Evolutionary conservation across 2,888 invertebrate genomes (phyloP).

Genomic region (Synanthedon myopaeformis): DNA sequence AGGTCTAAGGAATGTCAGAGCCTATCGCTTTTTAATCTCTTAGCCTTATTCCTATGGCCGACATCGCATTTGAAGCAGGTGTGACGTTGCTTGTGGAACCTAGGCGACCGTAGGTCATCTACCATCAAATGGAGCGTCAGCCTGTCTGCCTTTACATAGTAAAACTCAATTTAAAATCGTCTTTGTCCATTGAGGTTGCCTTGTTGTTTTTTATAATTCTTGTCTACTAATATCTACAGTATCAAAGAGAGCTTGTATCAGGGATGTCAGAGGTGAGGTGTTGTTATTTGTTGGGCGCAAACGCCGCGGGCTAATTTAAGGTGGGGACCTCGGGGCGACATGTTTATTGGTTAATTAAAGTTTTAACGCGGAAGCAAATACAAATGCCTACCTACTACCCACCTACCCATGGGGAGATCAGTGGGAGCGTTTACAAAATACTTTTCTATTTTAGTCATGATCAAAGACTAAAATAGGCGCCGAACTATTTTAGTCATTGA

Average conservation of each 20-base stretch:
- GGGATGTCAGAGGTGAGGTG: background rate
- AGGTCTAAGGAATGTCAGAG: no score
- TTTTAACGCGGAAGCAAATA: conserved; percentile 60
- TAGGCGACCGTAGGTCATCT: background rate
- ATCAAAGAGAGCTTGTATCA: background rate
- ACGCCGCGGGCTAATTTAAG: conserved; percentile 47
- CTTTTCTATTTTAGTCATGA: no score
- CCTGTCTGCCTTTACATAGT: background rate
- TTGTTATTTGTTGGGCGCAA: conserved; percentile 7
- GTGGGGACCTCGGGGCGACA: conserved; percentile 47
- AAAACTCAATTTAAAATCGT: background rate
- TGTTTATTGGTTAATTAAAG: conserved; percentile 71
- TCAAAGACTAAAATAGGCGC: no score
- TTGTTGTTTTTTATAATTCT: background rate
- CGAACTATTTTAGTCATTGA: no score
- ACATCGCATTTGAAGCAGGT: no score
- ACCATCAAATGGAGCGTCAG: background rate
- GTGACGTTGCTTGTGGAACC: background rate
- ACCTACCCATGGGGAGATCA: conserved; percentile 19
- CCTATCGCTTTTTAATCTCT: no score
- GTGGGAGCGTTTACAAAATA: conserved; percentile 27
- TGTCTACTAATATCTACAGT: background rate
- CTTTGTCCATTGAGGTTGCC: no score
- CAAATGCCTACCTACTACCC: conserved; percentile 5
- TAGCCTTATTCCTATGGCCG: no score